Evolutionary conservation across 1,140 invertebrate species (phyloP).

Genomic region (Meloidogyne exigua): DNA sequence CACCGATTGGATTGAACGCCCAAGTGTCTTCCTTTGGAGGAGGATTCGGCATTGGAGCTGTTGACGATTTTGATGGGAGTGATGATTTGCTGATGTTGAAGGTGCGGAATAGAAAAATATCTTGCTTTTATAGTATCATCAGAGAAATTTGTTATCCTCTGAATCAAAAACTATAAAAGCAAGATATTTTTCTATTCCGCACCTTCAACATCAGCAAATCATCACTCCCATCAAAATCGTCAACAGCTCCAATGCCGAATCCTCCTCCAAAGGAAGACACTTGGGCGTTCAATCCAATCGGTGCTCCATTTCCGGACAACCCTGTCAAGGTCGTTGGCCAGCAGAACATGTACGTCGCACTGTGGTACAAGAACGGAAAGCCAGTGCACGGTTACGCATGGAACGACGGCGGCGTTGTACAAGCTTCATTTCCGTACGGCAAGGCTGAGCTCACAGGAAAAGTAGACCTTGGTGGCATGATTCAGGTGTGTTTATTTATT

Average conservation of each 20-base stretch:
- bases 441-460: no score
- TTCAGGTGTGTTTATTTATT: no score
- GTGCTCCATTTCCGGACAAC: no score
- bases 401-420: no score
- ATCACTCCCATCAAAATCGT: not conserved
- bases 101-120: not conserved
- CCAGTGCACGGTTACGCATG: no score
- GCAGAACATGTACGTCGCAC: conserved; percentile 51
- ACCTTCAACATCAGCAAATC: not conserved
- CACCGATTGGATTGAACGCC: no score
- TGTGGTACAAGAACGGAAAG: conserved; percentile 45
- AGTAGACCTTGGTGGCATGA: no score
- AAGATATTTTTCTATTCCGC: not conserved
- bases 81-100: conserved; percentile 38
- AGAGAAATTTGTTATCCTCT: no score
- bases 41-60: no score
- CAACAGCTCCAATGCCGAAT: not conserved
- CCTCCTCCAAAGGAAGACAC: not conserved
- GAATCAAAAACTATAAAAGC: not conserved
- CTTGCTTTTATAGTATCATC: not conserved
- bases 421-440: no score
- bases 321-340: conserved; percentile 50
- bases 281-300: conserved; percentile 28
- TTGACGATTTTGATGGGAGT: conserved; percentile 2
- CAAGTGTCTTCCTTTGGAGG: no score